These are phyloP conservation scores for Pogoniulus pusillus DNA, from an alignment of 2,797 vertebrate species.

Conservation along the genomic window DNA sequence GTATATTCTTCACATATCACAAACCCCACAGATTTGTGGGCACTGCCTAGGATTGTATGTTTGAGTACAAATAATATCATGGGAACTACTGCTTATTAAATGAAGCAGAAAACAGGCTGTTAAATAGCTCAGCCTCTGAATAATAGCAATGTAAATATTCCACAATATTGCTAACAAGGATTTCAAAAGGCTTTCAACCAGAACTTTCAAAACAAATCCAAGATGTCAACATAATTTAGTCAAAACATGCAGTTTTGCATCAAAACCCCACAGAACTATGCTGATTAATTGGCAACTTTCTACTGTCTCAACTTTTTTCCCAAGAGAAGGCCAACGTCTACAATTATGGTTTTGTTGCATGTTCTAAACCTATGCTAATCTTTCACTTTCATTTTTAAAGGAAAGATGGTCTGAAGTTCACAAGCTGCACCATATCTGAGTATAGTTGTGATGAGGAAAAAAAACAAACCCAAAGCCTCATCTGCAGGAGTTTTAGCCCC, in stretches of 20 bases:
- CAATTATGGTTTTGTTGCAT: neutral
- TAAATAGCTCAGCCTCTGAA: neutral
- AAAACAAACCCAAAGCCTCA: too few species aligned
- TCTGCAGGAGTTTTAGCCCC: neutral
- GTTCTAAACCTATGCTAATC: neutral
- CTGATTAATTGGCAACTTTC: neutral
- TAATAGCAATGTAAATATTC: neutral
- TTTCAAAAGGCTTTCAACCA: neutral
- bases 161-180: neutral
- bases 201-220: neutral
- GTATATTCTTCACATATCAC: neutral
- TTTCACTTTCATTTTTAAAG: neutral
- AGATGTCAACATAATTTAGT: neutral
- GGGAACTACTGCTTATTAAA: neutral
- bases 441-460: neutral
- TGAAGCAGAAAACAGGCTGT: neutral
- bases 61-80: neutral
- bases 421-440: neutral
- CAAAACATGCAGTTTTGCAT: neutral
- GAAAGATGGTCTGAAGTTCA: neutral
- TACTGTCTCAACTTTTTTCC: neutral
- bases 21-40: neutral
- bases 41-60: neutral
- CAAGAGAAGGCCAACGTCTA: neutral
- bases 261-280: neutral